Evolutionary conservation across 2,888 invertebrate species (phyloP).

Genomic region (Ceratothoa steindachneri): DNA sequence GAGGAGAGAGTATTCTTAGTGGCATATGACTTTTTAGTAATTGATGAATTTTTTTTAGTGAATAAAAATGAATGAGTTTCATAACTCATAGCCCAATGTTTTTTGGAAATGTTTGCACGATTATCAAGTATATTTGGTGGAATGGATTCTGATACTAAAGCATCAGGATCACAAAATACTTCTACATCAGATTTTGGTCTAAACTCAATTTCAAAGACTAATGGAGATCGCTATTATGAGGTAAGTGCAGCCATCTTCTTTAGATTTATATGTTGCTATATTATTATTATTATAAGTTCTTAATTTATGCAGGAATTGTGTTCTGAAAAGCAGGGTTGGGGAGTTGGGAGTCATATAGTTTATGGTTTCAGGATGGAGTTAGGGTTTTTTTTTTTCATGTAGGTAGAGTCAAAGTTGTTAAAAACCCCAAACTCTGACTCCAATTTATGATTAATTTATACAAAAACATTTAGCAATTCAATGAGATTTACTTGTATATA

Average conservation of each 20-base stretch:
- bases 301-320: background rate
- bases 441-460: too few relatives aligned
- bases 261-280: too few relatives aligned
- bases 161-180: background rate
- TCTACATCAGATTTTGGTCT: background rate
- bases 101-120: conserved; percentile 30
- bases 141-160: conserved; percentile 29
- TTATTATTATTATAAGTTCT: background rate
- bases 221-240: background rate
- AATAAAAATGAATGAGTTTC: too few relatives aligned
- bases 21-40: too few relatives aligned
- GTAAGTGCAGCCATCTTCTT: background rate
- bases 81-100: background rate
- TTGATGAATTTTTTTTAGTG: too few relatives aligned
- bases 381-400: background rate
- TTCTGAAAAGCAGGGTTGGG: background rate
- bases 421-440: too few relatives aligned
- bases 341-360: background rate
- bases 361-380: background rate
- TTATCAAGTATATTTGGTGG: conserved; percentile 39
- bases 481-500: too few relatives aligned
- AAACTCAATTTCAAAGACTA: background rate
- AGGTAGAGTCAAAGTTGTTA: background rate
- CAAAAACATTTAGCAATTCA: too few relatives aligned
- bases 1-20: too few relatives aligned